Percentiles rank a stretch among this genome's conserved stretches.
Conservation (phyloP, 2,888 invertebrate genomes). For the Petrolisthes manimaculis region DNA sequence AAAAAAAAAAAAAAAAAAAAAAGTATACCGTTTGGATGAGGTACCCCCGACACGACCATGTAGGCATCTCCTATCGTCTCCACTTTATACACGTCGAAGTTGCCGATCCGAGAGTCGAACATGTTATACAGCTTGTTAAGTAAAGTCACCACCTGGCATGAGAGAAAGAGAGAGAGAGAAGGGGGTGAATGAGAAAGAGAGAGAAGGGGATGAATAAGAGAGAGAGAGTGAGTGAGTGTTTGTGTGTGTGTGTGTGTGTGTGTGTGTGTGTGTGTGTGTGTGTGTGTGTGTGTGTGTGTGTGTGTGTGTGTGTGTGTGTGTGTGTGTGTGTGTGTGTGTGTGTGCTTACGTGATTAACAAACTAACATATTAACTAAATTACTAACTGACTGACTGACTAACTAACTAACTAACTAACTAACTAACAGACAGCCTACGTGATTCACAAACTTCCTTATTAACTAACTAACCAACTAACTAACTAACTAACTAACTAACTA, state of each 20-base stretch:
- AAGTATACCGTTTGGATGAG: constrained; percentile 67
- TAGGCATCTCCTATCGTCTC: constrained; percentile 71
- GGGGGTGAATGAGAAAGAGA: background rate
- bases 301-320: constrained; percentile 19
- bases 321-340: constrained; percentile 31
- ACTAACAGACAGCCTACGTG: too few species aligned
- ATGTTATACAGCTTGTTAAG: constrained; percentile 81
- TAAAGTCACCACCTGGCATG: constrained; percentile 70
- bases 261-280: constrained; percentile 20
- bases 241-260: constrained; percentile 20
- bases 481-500: background rate
- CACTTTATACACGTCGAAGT: constrained; percentile 82
- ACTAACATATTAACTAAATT: too few species aligned
- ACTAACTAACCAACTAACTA: too few species aligned
- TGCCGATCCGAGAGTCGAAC: constrained; percentile 79
- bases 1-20: background rate
- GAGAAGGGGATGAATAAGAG: background rate
- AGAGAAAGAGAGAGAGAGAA: background rate
- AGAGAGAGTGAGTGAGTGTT: too few species aligned
- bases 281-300: constrained; percentile 2
- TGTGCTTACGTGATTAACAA: background rate
- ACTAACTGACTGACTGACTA: too few species aligned
- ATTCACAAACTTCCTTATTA: too few species aligned
- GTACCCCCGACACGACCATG: constrained; percentile 70
- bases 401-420: too few species aligned